Evolutionary conservation across 2,113 vertebrate species (phyloP).

Genomic region (Potamarius usumacintae): DNA sequence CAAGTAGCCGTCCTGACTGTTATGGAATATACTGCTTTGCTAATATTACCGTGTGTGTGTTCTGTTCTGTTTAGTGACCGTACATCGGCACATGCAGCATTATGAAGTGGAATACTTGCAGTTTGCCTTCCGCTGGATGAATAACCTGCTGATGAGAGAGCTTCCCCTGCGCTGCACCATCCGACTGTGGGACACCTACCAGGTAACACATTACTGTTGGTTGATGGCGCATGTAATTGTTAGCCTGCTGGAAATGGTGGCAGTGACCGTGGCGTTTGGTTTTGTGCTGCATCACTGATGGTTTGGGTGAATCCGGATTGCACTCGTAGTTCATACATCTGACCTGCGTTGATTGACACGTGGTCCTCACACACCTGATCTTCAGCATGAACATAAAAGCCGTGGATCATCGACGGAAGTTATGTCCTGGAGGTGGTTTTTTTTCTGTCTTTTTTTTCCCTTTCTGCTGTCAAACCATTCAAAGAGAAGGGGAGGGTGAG

Average conservation of each 20-base stretch:
- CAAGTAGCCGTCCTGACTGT: not conserved
- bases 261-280: not conserved
- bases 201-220: constrained; percentile 72
- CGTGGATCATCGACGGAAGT: not conserved
- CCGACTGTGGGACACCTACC: constrained; percentile 95
- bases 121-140: constrained; percentile 99
- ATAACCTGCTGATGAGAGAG: constrained; percentile 96
- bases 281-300: not conserved
- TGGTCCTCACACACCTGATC: not conserved
- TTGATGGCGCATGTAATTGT: constrained; percentile 22
- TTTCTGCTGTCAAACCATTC: not conserved
- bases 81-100: constrained; percentile 90
- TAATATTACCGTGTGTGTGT: not conserved
- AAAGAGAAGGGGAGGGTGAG: not conserved
- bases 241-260: not conserved
- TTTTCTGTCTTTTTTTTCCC: not conserved
- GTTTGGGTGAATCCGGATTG: not conserved
- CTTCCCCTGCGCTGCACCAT: constrained; percentile 89
- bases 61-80: constrained; percentile 77
- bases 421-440: not conserved
- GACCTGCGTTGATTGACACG: not conserved
- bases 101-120: constrained; percentile 95
- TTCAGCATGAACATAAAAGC: not conserved
- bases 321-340: not conserved
- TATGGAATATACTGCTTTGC: no score